A percentile compares a stretch with the other conserved stretches of the same genome.
These are phyloP conservation scores for Philopedon plagiatum DNA, from an alignment of 2,888 invertebrate genomes.

Conservation along the genomic window DNA sequence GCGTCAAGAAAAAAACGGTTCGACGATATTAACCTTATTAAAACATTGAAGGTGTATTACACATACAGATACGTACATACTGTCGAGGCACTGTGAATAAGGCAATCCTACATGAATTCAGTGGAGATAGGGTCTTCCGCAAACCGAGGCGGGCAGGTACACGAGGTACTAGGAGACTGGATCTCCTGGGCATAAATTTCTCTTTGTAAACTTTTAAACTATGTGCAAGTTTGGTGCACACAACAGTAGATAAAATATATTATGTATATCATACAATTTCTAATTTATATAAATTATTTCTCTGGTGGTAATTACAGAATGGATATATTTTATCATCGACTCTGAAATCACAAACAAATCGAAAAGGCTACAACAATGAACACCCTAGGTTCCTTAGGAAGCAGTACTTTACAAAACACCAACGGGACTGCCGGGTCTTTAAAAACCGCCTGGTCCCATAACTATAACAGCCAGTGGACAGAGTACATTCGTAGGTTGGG, in stretches of 20 bases:
- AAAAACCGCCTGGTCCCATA: constrained; percentile 49
- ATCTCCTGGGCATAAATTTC: constrained; percentile 54
- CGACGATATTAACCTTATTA: constrained; percentile 60
- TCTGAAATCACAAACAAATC: constrained; percentile 69
- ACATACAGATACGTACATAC: constrained; percentile 69
- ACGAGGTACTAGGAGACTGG: constrained; percentile 51
- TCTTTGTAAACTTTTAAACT: constrained; percentile 64
- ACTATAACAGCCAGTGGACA: constrained; percentile 66
- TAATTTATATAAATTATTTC: constrained; percentile 64
- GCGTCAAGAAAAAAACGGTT: constrained; percentile 61
- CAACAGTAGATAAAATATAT: constrained; percentile 70
- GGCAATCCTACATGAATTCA: constrained; percentile 83
- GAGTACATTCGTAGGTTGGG: constrained; percentile 67
- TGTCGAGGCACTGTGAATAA: constrained; percentile 86
- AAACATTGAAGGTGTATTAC: constrained; percentile 67
- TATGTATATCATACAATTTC: constrained; percentile 64
- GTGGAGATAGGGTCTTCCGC: constrained; percentile 72
- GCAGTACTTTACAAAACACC: constrained; percentile 65
- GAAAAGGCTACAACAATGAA: constrained; percentile 70
- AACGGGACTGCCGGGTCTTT: constrained; percentile 44
- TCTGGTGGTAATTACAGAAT: constrained; percentile 69
- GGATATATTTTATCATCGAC: constrained; percentile 62
- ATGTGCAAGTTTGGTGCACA: constrained; percentile 70
- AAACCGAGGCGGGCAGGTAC: constrained; percentile 62
- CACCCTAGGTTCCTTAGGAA: constrained; percentile 70